Evolutionary conservation across 2,888 invertebrate genomes (phyloP).

Genomic region (Epinotia ramella): DNA sequence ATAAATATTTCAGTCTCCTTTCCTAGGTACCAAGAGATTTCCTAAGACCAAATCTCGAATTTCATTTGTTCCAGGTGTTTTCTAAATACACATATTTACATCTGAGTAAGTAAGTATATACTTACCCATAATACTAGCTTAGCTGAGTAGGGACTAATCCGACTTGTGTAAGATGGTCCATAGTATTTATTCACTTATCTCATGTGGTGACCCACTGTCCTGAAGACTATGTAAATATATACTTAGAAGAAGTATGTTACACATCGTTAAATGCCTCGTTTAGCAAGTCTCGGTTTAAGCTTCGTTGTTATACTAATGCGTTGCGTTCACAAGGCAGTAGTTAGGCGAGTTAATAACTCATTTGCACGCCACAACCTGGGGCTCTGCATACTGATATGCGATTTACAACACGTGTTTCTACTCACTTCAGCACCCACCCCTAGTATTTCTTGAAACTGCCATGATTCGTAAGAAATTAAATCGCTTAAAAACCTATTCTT

Average conservation of each 20-base stretch:
- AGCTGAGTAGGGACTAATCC: too few species aligned
- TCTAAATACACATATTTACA: too few species aligned
- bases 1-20: too few species aligned
- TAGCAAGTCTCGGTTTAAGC: constrained; percentile 23
- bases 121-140: too few species aligned
- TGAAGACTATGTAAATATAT: constrained; percentile 1
- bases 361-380: constrained; percentile 30
- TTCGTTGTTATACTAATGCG: constrained; percentile 11
- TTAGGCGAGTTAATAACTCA: constrained; percentile 29
- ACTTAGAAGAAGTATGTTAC: background rate
- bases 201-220: background rate
- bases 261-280: constrained; percentile 18
- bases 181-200: background rate
- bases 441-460: background rate
- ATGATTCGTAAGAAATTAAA: background rate
- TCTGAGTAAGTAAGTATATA: too few species aligned
- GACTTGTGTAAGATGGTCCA: too few species aligned
- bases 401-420: background rate
- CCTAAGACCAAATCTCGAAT: too few species aligned
- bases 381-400: constrained; percentile 3
- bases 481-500: too few species aligned
- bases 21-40: too few species aligned
- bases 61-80: too few species aligned
- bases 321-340: constrained; percentile 20
- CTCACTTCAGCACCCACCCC: background rate